Conservation (phyloP, 2,113 vertebrate genomes). For the Solenodon paradoxus region DNA sequence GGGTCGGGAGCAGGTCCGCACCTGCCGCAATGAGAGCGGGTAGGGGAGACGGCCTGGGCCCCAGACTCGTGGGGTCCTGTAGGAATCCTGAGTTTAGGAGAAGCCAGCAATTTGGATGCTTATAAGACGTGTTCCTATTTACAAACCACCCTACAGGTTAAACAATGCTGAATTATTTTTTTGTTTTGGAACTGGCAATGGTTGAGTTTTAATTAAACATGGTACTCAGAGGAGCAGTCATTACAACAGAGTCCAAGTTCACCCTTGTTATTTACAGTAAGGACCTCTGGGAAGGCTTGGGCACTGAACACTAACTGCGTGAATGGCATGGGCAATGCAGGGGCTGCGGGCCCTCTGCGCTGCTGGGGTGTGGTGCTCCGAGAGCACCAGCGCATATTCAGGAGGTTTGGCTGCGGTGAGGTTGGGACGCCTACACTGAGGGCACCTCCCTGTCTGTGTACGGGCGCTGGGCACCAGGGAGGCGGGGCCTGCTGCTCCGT, state of each 20-base stretch:
- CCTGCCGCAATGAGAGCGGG: rapidly evolving
- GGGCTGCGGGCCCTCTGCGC: too few relatives aligned
- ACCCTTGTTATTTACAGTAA: neutral
- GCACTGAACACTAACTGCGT: too few relatives aligned
- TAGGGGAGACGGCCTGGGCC: neutral
- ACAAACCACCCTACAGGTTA: too few relatives aligned
- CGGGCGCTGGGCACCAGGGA: neutral
- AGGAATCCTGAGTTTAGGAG: neutral
- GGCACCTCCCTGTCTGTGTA: neutral
- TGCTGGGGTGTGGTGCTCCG: too few relatives aligned
- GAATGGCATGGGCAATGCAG: neutral
- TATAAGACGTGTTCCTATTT: neutral
- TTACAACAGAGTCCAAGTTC: neutral
- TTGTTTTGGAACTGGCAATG: neutral
- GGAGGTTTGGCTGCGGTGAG: too few relatives aligned
- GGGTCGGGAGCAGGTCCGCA: too few relatives aligned
- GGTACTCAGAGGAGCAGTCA: neutral
- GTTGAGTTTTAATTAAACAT: neutral
- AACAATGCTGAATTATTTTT: neutral
- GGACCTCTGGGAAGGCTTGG: neutral
- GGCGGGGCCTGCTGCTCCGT: neutral
- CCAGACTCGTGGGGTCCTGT: rapidly evolving
- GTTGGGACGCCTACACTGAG: too few relatives aligned
- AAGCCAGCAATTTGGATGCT: neutral
- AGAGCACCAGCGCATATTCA: too few relatives aligned